Evolutionary conservation across 2,888 invertebrate genomes (phyloP).

Genomic region (Sericinus montela): DNA sequence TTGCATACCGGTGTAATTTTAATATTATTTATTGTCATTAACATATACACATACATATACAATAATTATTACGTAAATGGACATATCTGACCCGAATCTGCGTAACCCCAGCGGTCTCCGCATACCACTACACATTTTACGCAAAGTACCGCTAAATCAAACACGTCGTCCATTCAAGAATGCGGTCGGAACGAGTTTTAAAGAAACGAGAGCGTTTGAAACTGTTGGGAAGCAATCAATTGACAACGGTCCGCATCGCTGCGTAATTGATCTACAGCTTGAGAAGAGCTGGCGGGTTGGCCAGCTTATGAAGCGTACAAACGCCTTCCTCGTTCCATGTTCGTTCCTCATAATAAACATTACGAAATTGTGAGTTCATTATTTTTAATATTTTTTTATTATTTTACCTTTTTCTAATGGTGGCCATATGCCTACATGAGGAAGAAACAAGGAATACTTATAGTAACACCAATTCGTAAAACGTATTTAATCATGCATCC

Average conservation of each 20-base stretch:
- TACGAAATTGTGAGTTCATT: too few relatives aligned
- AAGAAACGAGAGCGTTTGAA: constrained; percentile 27
- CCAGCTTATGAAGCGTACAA: constrained; percentile 1
- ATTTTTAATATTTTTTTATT: too few relatives aligned
- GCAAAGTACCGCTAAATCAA: constrained; percentile 17
- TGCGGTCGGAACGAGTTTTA: constrained; percentile 12
- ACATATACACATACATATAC: not conserved
- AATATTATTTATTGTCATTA: too few relatives aligned
- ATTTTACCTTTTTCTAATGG: too few relatives aligned
- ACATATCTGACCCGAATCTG: not conserved
- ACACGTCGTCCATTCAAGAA: constrained; percentile 11
- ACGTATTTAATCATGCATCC: too few relatives aligned
- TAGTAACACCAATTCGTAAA: too few relatives aligned
- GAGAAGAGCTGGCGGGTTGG: constrained; percentile 37
- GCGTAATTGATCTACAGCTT: constrained; percentile 60
- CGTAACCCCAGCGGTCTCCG: not conserved
- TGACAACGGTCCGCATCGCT: constrained; percentile 52
- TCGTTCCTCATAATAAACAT: too few relatives aligned
- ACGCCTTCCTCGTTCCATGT: too few relatives aligned
- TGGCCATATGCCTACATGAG: too few relatives aligned
- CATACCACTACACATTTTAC: constrained; percentile 6
- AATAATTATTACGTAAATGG: constrained; percentile 9
- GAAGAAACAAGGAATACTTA: too few relatives aligned
- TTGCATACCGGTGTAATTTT: too few relatives aligned
- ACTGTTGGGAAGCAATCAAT: constrained; percentile 58